Conservation (phyloP, 1,140 invertebrate genomes). For the Steinernema khuongi region DNA sequence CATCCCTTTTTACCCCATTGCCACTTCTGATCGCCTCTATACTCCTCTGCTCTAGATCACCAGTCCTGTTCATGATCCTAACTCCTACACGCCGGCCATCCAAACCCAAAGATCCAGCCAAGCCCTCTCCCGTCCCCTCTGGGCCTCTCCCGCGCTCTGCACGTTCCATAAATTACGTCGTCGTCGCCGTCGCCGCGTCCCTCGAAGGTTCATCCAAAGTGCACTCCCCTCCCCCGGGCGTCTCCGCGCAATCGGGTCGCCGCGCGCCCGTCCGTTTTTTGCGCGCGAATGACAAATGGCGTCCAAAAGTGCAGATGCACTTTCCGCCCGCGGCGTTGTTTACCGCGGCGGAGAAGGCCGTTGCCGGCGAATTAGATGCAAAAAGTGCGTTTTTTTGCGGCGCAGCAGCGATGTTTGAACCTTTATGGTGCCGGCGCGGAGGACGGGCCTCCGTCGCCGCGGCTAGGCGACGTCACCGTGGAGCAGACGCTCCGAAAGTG, state of each 20-base stretch:
- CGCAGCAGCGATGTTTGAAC: slow-evolving; percentile 1
- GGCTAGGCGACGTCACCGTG: neutral
- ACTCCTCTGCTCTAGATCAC: too few relatives aligned
- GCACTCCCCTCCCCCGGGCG: too few relatives aligned
- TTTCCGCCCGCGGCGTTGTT: slow-evolving; percentile 2
- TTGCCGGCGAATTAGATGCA: neutral
- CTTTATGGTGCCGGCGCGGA: neutral
- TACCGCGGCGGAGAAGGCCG: neutral
- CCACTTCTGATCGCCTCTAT: too few relatives aligned
- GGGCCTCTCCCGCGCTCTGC: too few relatives aligned
- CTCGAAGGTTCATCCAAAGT: too few relatives aligned
- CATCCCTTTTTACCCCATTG: too few relatives aligned
- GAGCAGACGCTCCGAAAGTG: neutral
- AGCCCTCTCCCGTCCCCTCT: too few relatives aligned
- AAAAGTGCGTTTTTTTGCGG: slow-evolving; percentile 7
- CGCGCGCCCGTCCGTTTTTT: slow-evolving; percentile 13
- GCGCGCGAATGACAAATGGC: neutral
- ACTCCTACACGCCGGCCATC: too few relatives aligned
- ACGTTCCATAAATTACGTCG: too few relatives aligned
- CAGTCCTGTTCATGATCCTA: too few relatives aligned
- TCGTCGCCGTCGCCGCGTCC: too few relatives aligned
- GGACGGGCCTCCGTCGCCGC: neutral
- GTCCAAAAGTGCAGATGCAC: neutral
- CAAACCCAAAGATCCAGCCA: too few relatives aligned
- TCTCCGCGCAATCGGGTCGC: neutral